Evolutionary conservation across 2,797 vertebrate species (phyloP), one percentile per base, ranked within the genome.

Genomic region (Argyrosomus regius): DNA sequence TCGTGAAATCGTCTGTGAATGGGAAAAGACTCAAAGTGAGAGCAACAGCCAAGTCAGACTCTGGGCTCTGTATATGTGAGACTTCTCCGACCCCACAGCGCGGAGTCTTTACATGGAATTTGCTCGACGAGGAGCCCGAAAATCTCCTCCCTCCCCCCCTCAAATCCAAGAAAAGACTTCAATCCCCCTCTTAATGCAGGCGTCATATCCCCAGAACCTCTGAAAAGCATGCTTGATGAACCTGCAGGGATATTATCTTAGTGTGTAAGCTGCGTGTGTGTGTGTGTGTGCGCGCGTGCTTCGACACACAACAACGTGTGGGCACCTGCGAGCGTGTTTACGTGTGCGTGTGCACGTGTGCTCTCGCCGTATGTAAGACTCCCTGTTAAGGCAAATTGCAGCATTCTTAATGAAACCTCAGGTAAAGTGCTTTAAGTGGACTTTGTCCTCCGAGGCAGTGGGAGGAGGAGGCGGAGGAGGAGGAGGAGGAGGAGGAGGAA

Each of bases 361-460:
- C 50, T 60, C 75, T 70, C 24, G 39, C 6, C 65, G 58, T 86
- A 61, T 71, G 87, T 83, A 67, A 77, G 82, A 89, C 96, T 95
- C 96, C 95, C 95, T 95, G 91, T 89, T 92, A 92, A 95, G 96
- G 96, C 95, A 95, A 95, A 96, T 90, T 93, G 94, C 95, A 97
- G 96, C 92, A 93, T 94, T 96, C 93, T 96, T 96, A 91, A 95
- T 92, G 95, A 96, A 97, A 97, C 96, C 97, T 99, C 97, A 98
- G 97, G 98, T 98, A 98, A 96, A 96, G 95, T 96, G 97, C 96
- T 95, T 96, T 95, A 95, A 95, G 93, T 93, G 89, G 94, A 92
- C 89, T 83, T 88, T 93, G 94, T 95, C 94, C 92, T 95, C 89
- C 85, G 83, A 94, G 95, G 95, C 94, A 92, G 78, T 61, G 91